These are phyloP conservation scores for Nemurella pictetii DNA, from an alignment of 2,888 invertebrate species.

Conservation along the genomic window DNA sequence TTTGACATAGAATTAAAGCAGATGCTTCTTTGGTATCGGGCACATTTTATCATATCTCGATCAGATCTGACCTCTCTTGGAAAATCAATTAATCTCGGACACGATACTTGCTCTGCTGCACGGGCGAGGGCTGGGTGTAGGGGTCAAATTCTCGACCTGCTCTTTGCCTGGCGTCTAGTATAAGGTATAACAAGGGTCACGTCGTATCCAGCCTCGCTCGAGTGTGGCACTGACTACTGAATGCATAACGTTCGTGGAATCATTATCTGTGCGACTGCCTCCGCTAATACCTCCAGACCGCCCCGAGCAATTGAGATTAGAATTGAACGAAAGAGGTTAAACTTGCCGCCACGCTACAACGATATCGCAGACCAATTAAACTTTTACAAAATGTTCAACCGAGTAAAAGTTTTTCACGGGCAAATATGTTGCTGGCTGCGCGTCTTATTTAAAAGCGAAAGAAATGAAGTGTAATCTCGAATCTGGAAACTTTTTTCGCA, in stretches of 20 bases:
- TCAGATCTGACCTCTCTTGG: neutral
- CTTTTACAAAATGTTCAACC: neutral
- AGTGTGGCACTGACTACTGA: neutral
- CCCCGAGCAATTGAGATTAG: slow-evolving; percentile 8
- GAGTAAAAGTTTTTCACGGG: neutral
- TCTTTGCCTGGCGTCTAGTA: neutral
- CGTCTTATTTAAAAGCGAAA: neutral
- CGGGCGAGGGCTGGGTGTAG: neutral
- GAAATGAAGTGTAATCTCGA: slow-evolving; percentile 4
- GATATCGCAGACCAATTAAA: slow-evolving; percentile 9
- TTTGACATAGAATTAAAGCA: too few species aligned
- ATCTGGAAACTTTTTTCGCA: neutral
- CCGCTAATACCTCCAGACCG: neutral
- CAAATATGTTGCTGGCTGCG: neutral
- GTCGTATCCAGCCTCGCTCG: neutral
- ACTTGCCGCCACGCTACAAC: neutral
- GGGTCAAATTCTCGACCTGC: neutral
- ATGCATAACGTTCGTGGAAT: neutral
- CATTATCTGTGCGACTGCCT: slow-evolving; percentile 10
- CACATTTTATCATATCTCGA: neutral
- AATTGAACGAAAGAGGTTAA: slow-evolving; percentile 9
- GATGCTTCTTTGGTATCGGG: too few species aligned
- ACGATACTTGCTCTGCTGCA: neutral
- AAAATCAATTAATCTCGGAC: neutral
- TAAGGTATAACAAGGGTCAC: neutral